These are phyloP conservation scores for Drosophila monieri DNA, from an alignment of 2,888 invertebrate genomes.

Conservation along the genomic window DNA sequence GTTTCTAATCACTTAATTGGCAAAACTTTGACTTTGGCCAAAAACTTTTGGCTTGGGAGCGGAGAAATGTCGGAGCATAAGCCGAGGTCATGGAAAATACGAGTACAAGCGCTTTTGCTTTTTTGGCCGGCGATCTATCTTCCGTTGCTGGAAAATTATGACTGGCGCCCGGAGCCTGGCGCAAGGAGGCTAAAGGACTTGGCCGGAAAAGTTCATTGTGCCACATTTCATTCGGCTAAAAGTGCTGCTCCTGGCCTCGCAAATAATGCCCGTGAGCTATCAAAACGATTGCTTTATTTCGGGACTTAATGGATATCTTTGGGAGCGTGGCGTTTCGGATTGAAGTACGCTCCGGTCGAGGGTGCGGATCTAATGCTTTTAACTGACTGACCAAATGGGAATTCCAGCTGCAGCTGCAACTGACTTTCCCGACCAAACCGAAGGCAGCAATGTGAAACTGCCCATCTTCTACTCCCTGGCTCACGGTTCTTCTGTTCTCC, in stretches of 20 bases:
- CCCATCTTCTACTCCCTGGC: constrained; percentile 14
- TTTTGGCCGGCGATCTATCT: constrained; percentile 30
- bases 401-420: constrained; percentile 19
- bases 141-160: constrained; percentile 30
- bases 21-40: constrained; percentile 19
- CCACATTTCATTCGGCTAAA: constrained; percentile 73
- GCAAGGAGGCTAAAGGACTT: constrained; percentile 34
- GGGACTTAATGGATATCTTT: constrained; percentile 20
- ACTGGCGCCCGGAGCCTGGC: constrained; percentile 28
- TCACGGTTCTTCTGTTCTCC: constrained; percentile 48
- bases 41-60: constrained; percentile 11
- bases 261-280: constrained; percentile 69
- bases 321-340: background rate
- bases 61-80: constrained; percentile 29
- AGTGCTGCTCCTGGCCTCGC: constrained; percentile 47
- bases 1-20: constrained; percentile 36
- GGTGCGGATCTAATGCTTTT: constrained; percentile 61
- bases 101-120: constrained; percentile 20
- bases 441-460: constrained; percentile 20
- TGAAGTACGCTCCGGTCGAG: constrained; percentile 4
- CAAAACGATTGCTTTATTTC: constrained; percentile 58
- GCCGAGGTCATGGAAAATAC: constrained; percentile 27
- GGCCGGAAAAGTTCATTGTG: constrained; percentile 59
- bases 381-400: constrained; percentile 58
- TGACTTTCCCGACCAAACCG: background rate